Evolutionary conservation across 30 jellyfish, hydroid and myxozoan species (phyloP).

Genomic region (Aurelia sp.): DNA sequence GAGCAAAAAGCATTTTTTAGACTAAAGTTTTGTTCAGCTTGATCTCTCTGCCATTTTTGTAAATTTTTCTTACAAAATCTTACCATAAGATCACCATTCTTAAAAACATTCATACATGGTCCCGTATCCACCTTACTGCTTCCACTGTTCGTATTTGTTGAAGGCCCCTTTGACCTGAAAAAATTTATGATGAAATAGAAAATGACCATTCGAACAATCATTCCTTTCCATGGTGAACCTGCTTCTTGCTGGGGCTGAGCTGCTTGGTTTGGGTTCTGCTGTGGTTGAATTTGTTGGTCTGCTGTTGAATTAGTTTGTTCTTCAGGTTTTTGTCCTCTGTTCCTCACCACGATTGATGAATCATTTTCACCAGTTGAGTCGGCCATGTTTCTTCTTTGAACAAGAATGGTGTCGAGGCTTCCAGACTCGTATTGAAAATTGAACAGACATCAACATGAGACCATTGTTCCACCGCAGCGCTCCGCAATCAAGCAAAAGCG

Average conservation of each 20-base stretch:
- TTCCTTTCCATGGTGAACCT: slow-evolving; percentile 88
- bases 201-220: slow-evolving; percentile 78
- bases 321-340: slow-evolving; percentile 28
- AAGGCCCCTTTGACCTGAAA: slow-evolving; percentile 69
- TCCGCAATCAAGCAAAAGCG: no score
- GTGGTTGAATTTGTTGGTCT: slow-evolving; percentile 16
- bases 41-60: no score
- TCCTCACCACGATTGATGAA: slow-evolving; percentile 39
- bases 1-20: no score
- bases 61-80: neutral
- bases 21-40: no score
- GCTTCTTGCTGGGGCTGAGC: slow-evolving; percentile 77
- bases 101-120: slow-evolving; percentile 47
- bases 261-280: slow-evolving; percentile 53
- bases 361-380: slow-evolving; percentile 40
- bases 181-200: slow-evolving; percentile 88
- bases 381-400: neutral
- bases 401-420: slow-evolving; percentile 19
- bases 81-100: slow-evolving; percentile 62
- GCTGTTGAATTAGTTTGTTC: neutral
- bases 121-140: slow-evolving; percentile 17
- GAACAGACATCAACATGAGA: no score
- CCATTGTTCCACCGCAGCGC: no score
- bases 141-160: neutral
- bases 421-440: no score